phyloP scores from a whole-genome alignment of 2,113 vertebrate species.

The Dermatemys mawii region DNA sequence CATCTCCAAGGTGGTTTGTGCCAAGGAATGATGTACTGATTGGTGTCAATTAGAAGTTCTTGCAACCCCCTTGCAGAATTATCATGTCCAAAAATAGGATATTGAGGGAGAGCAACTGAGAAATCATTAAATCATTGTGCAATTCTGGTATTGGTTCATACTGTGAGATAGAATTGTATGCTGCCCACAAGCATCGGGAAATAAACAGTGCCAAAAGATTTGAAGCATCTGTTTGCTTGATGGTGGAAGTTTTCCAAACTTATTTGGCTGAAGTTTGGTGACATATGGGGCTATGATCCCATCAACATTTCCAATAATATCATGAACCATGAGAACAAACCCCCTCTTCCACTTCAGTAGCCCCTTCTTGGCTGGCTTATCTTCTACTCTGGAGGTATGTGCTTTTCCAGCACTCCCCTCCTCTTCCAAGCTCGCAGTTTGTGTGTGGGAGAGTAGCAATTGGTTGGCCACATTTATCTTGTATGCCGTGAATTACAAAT shows the following conservation, averaged over 20 bases:
- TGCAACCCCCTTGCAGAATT: not conserved
- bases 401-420: not conserved
- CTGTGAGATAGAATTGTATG: not conserved
- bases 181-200: not conserved
- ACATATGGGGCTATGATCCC: not conserved
- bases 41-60: not conserved
- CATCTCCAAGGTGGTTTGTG: slow-evolving; percentile 15
- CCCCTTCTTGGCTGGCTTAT: not conserved
- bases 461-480: not conserved
- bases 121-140: not conserved
- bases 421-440: not conserved
- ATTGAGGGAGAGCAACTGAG: not conserved
- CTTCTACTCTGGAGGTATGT: not conserved
- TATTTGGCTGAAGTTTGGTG: not conserved
- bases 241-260: not conserved
- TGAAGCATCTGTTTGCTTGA: not conserved
- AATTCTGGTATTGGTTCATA: not conserved
- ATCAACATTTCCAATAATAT: not conserved
- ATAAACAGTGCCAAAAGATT: not conserved
- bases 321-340: not conserved
- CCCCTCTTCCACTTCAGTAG: not conserved
- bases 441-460: not conserved
- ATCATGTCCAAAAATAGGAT: not conserved
- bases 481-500: not conserved
- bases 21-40: not conserved